Evolutionary conservation across 2,888 invertebrate genomes (phyloP).

Genomic region (Drosophila paranaensis): DNA sequence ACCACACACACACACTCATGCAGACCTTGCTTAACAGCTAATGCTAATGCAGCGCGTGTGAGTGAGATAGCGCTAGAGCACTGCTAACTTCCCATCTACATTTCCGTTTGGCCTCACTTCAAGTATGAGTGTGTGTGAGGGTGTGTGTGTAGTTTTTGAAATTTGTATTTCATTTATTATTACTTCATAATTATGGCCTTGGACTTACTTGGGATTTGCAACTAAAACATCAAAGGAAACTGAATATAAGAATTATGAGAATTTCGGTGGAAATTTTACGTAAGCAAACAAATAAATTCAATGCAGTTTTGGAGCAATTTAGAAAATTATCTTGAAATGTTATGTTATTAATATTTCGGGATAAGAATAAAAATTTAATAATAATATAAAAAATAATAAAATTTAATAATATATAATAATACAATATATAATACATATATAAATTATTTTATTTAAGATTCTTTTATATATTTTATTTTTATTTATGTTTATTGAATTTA

Average conservation of each 20-base stretch:
- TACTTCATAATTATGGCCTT: conserved; percentile 34
- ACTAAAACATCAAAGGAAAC: conserved; percentile 9
- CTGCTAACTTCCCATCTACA: neutral
- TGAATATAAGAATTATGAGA: neutral
- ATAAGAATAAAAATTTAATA: too few relatives aligned
- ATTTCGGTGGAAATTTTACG: neutral
- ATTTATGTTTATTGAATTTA: too few relatives aligned
- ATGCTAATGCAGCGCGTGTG: conserved; percentile 8
- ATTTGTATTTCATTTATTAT: conserved; percentile 21
- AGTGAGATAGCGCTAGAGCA: neutral
- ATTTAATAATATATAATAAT: too few relatives aligned
- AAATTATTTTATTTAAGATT: too few relatives aligned
- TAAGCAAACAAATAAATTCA: neutral
- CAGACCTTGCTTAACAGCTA: neutral
- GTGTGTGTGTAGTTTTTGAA: neutral
- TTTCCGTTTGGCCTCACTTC: neutral
- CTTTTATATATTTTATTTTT: too few relatives aligned
- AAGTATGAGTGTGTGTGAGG: too few relatives aligned
- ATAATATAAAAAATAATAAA: too few relatives aligned
- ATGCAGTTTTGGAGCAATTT: neutral
- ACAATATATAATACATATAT: too few relatives aligned
- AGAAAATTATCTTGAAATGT: neutral
- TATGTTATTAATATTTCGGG: too few relatives aligned
- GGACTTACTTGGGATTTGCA: conserved; percentile 5
- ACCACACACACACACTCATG: neutral